Base-by-base conservation (phyloP, 2,888 invertebrate genomes). In the Ligdia adustata region DNA sequence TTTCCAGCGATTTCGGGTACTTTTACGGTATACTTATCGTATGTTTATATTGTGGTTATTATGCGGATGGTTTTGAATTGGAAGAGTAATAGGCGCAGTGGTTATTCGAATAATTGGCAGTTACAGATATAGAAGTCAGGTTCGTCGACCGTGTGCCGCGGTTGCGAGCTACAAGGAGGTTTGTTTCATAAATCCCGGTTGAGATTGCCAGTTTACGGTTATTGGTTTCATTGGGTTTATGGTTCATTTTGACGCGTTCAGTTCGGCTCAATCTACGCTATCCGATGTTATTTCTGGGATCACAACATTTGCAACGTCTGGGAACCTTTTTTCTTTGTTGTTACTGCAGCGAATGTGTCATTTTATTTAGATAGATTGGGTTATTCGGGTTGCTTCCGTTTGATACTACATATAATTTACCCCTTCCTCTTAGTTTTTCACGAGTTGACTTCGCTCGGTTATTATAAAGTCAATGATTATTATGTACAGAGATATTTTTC, bases 181-280 rank as follows among this genome's bases (percentile, higher is more conserved):
- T 72, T 75, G 73, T 76, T 79, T 75, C 71, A 69, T 70, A 73
- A 78, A 79, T 66, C 68, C 67, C 53, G 67, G 63, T 69, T 69
- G 58, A 66, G 66, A 72, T 75, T 74, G 71, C 66, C 59, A 71
- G 64, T 78, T 76, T 75, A 79, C 68, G 72, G 70, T 73, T 72
- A 75, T 74, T 69, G 75, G 69, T 73, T 77, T 70, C 70, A 79
- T 72, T 78, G 70, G 63, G 66, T 72, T 73, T 70, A 75, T 70
- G 73, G 70, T 72, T 78, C 67, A 74, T 75, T 79, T 72, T 71
- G 71, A 70, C 68, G 69, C 67, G 71, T 72, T 75, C 69, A 69
- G 70, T 62, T 65, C 62, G 62, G 64, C 69, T 66, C 64, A 66
- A 71, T 69, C 61, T 55, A 52, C 57, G 60, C 67, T 68, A 69